Base-by-base conservation (phyloP, 2,888 invertebrate genomes). In the Lepidocyrtinus sp. region DNA sequence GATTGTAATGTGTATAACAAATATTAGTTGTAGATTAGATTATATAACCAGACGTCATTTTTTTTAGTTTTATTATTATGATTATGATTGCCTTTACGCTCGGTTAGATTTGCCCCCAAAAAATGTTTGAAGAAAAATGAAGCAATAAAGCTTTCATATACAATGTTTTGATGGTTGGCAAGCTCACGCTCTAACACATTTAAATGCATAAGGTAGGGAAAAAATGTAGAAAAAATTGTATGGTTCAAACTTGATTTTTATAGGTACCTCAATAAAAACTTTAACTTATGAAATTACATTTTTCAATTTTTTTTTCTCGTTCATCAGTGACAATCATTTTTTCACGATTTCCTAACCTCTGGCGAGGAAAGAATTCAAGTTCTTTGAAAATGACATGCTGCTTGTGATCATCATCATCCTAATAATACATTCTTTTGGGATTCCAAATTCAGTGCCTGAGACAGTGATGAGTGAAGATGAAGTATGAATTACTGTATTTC, bases 271-370 rank as follows among this genome's bases (percentile, higher is more conserved):
- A 17, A 50, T 50, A 50, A 50, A 50, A 50, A 50, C 50, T 59
- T 2, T 21, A 19, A 3, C 9, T 59, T 59, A 22, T 59, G 59
- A 59, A 21, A 59, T 59, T 59, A 59, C 46, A 68, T 68, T 50
- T 68, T 68, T 68, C 45, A 67, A 15, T 55, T 12, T n/a, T 55
- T 55, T 59, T 19, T 46, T 67, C 46, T 25, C n/a, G 15, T 68
- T 68, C 68, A 68, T 68, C 68, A 68, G 22, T 46, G 22, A 50
- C 68, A 68, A 68, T 68, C 50, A 68, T 50, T 68, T 55, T 50
- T 68, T 59, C 59, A 59, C 21, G 59, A 59, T 59, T 59, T 59
- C 59, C 21, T 59, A 59, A 59, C 59, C 59, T n/a, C 55, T 55
- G n/a, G n/a, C 59, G 22, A 59, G n/a, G 22, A 36, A 59, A 59